Percentiles rank a stretch among this genome's conserved stretches.
These are phyloP conservation scores for Alviniconcha strummeri DNA, from an alignment of 2,888 invertebrate species.

Conservation along the genomic window DNA sequence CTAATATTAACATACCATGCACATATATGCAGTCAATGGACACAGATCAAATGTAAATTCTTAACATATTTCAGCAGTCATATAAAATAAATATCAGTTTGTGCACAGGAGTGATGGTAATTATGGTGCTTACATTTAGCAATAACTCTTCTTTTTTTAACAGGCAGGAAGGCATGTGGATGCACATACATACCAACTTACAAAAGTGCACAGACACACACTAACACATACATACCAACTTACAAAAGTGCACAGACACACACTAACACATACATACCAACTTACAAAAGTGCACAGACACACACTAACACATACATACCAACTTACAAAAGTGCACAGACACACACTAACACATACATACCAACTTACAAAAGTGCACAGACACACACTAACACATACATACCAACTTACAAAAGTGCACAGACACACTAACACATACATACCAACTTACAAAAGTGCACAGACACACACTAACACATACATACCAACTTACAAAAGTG, in stretches of 20 bases:
- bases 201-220: not conserved
- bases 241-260: not conserved
- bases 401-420: not conserved
- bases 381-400: not conserved
- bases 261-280: not conserved
- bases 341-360: not conserved
- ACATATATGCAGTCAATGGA: too few species aligned
- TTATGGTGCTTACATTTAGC: too few species aligned
- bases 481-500: not conserved
- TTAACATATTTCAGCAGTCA: too few species aligned
- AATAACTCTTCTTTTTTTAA: too few species aligned
- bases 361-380: not conserved
- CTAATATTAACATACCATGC: too few species aligned
- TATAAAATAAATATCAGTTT: too few species aligned
- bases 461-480: not conserved
- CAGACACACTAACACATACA: not conserved
- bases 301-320: not conserved
- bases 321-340: not conserved
- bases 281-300: not conserved
- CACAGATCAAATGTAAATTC: too few species aligned
- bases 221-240: not conserved
- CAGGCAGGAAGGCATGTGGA: not conserved
- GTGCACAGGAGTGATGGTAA: too few species aligned
- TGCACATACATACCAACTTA: not conserved
- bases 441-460: not conserved